phyloP scores from a whole-genome alignment of 2,888 invertebrate species.

The Drosophila quinaria region DNA sequence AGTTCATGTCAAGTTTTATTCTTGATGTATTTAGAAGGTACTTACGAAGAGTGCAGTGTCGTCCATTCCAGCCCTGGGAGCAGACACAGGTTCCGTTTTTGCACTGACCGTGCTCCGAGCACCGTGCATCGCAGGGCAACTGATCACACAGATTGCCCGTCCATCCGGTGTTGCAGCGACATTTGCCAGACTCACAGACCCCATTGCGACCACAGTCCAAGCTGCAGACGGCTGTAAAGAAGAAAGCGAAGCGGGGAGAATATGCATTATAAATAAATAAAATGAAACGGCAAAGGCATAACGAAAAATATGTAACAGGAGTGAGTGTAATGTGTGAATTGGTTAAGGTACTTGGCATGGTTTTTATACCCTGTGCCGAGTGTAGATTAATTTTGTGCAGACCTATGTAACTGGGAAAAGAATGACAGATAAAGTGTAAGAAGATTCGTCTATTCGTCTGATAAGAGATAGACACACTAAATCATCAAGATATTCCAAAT shows the following conservation, averaged over 20 bases:
- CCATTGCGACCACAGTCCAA: slow-evolving; percentile 97
- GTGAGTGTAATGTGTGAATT: slow-evolving; percentile 12
- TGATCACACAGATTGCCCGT: slow-evolving; percentile 96
- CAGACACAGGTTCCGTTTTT: slow-evolving; percentile 99
- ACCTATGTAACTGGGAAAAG: too few relatives aligned
- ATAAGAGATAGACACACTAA: too few relatives aligned
- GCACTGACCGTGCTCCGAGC: slow-evolving; percentile 98
- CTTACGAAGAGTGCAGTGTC: slow-evolving; percentile 98
- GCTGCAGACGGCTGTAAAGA: slow-evolving; percentile 92
- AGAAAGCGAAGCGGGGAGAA: slow-evolving; percentile 4
- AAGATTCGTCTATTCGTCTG: too few relatives aligned
- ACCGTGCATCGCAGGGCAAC: slow-evolving; percentile 95
- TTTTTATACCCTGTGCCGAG: neutral
- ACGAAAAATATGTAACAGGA: neutral
- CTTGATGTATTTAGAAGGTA: slow-evolving; percentile 59
- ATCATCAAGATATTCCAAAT: too few relatives aligned
- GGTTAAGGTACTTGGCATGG: slow-evolving; percentile 13
- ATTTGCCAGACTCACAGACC: slow-evolving; percentile 96
- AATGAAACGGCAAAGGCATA: slow-evolving; percentile 4
- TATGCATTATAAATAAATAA: slow-evolving; percentile 23
- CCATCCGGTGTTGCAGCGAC: slow-evolving; percentile 97
- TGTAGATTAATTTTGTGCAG: too few relatives aligned
- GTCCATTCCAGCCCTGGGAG: slow-evolving; percentile 99
- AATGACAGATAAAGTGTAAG: too few relatives aligned
- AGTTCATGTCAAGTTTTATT: neutral